Conservation (phyloP, 2,888 invertebrate species). For the Cataglyphis livida region DNA sequence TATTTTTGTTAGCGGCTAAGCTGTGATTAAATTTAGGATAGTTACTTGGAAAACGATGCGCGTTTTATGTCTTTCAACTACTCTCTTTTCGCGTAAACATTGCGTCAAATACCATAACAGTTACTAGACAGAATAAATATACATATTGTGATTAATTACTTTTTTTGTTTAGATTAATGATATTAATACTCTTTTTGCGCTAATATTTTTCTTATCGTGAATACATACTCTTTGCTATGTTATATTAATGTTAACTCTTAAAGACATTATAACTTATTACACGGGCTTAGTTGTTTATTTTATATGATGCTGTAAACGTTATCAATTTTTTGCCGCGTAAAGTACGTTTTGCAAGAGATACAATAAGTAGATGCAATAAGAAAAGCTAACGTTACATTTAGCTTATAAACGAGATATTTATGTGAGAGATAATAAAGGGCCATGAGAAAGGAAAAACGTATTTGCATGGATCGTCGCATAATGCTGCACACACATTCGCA, state of each 20-base stretch:
- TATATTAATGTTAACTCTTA: background rate
- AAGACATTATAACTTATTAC: no score
- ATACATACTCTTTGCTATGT: background rate
- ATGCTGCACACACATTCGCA: constrained; percentile 38
- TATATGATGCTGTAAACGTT: background rate
- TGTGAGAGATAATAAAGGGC: background rate
- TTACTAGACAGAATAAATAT: constrained; percentile 1
- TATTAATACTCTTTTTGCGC: background rate
- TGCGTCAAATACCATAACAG: background rate
- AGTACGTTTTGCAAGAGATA: background rate
- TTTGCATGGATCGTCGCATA: constrained; percentile 16
- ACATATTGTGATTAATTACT: constrained; percentile 1
- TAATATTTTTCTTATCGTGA: background rate
- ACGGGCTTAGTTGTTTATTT: background rate
- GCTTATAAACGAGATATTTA: background rate
- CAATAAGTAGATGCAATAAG: background rate
- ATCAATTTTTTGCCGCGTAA: background rate
- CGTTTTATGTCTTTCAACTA: constrained; percentile 41
- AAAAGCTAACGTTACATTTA: constrained; percentile 1
- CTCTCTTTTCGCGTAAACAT: background rate
- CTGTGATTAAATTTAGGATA: constrained; percentile 38
- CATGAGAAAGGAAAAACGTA: background rate
- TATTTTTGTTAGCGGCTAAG: constrained; percentile 47
- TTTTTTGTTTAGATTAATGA: background rate
- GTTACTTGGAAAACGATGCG: background rate